A percentile compares a stretch with the other conserved stretches of the same genome.
Conservation (phyloP, 2,888 invertebrate species). For the Acronicta aceris region DNA sequence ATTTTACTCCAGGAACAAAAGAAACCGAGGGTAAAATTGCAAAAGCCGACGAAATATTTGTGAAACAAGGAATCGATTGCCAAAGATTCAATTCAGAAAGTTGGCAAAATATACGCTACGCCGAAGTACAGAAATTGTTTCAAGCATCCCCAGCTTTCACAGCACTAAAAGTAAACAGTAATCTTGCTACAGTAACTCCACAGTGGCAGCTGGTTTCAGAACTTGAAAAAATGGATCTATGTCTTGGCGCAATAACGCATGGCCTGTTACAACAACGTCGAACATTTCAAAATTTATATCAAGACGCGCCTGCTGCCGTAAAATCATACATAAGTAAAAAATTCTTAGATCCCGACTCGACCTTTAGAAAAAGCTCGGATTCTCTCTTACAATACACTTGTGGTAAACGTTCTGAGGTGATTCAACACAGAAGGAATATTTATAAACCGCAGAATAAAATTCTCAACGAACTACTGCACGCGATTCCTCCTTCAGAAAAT, state of each 20-base stretch:
- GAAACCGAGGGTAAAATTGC: conserved; percentile 1
- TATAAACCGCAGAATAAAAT: conserved; percentile 6
- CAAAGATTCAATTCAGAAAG: conserved; percentile 2
- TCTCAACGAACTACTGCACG: background rate
- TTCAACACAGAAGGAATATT: background rate
- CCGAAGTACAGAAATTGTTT: conserved; percentile 6
- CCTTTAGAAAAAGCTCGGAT: background rate
- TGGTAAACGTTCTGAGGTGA: background rate
- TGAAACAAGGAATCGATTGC: conserved; percentile 8
- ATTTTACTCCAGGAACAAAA: background rate
- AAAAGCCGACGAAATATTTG: background rate
- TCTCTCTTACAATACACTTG: background rate
- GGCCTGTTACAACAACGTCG: conserved; percentile 1
- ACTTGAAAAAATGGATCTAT: conserved; percentile 1
- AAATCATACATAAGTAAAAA: background rate
- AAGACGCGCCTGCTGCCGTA: background rate
- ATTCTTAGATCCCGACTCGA: background rate
- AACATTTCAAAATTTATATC: background rate
- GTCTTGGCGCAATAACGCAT: background rate
- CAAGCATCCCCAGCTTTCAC: conserved; percentile 6
- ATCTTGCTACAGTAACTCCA: conserved; percentile 3
- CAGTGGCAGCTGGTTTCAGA: background rate
- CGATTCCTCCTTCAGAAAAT: conserved; percentile 4
- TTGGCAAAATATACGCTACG: conserved; percentile 9
- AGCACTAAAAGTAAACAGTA: conserved; percentile 1